Conservation (phyloP, 2,113 vertebrate species). For the Eptesicus fuscus region DNA sequence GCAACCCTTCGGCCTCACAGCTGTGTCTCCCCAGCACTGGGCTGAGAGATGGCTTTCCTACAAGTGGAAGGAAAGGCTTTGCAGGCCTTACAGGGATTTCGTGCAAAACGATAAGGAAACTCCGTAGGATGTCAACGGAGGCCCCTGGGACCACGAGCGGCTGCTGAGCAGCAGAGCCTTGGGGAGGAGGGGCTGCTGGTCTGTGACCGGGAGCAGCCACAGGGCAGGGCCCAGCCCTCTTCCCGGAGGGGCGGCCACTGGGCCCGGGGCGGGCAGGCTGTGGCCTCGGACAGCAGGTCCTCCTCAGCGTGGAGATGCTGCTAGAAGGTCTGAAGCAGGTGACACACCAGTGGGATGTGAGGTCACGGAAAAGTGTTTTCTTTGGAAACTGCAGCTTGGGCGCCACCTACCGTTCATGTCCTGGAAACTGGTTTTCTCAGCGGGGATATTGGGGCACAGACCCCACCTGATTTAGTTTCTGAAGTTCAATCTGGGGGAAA, state of each 20-base stretch:
- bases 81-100: neutral
- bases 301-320: neutral
- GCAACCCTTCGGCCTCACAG: neutral
- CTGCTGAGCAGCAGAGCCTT: neutral
- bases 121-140: accelerated
- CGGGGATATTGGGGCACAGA: neutral
- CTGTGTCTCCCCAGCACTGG: neutral
- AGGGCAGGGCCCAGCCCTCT: neutral
- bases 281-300: accelerated
- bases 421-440: neutral
- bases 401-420: neutral
- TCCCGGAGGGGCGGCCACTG: no score
- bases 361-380: accelerated
- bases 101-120: neutral
- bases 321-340: no score
- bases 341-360: accelerated
- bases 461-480: neutral
- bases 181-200: neutral
- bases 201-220: neutral
- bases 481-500: neutral
- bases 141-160: neutral
- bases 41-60: neutral
- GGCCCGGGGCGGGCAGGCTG: no score
- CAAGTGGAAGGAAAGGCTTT: neutral
- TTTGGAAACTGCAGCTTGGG: neutral